Base-by-base conservation (phyloP, 2,888 invertebrate genomes). In the Polymixis flavicincta region DNA sequence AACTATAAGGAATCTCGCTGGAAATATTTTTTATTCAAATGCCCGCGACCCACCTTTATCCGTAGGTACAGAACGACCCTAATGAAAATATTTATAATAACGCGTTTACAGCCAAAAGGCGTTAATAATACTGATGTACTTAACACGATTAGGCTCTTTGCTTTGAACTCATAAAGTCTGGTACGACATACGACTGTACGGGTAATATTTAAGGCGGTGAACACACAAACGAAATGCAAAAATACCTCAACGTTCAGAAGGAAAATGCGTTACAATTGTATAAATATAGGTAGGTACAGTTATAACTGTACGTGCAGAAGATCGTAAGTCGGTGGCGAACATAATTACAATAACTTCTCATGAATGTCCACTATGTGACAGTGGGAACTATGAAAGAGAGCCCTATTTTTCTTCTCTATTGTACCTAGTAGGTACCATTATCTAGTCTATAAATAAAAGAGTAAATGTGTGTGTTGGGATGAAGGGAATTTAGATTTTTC, bases 271-370 rank as follows among this genome's bases (percentile, higher is more conserved):
- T 13, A 70, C 25, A 42, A n/a, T 14, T 50, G 28, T 60, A 42
- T 25, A 9, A n/a, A 19, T 63, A 63, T 32, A 37, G 13, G 13
- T 32, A 37, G 13, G 13, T 25, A 59, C 48, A 45, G 32, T 67
- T 37, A 60, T 22, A 65, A 57, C 59, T 32, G 32, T 65, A 85
- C 45, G 71, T 64, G 69, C 42, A 28, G 50, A 73, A 69, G 71
- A 74, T 52, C 55, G 74, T 60, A 59, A 71, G 74, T 64, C 25
- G 71, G 74, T 63, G 25, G 71, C 68, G 42, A 60, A 78, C 60
- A 82, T 84, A 88, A 89, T 90, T 86, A 88, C 86, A 85, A 89
- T 90, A 89, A 87, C 87, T 90, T 85, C 80, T 87, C 89, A 86
- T 89, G 70, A 85, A 72, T 74, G 85, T 84, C 80, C 75, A 65